A percentile compares a stretch with the other conserved stretches of the same genome.
phyloP scores from a whole-genome alignment of 1,140 invertebrate genomes.

The Leptinotarsa undecemlineata region DNA sequence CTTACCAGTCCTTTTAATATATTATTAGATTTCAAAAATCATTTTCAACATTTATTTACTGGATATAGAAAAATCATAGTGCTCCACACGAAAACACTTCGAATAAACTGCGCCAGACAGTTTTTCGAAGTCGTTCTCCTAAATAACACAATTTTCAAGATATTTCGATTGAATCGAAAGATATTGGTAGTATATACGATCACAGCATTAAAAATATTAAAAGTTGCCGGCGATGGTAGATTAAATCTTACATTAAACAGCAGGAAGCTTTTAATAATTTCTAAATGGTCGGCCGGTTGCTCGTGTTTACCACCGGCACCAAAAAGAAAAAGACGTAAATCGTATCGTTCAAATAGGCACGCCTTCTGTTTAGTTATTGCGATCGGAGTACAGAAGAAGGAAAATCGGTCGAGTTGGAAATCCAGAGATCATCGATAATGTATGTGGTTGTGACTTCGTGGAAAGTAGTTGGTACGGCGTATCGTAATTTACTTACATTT shows the following conservation, averaged over 20 bases:
- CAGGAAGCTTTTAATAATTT: slow-evolving; percentile 22
- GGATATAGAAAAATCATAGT: too few species aligned
- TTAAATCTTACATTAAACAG: slow-evolving; percentile 19
- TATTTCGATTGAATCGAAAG: slow-evolving; percentile 13
- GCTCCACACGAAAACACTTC: too few species aligned
- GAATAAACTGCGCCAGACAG: background rate
- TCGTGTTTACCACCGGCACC: slow-evolving; percentile 13
- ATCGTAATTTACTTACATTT: too few species aligned
- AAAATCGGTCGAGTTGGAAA: background rate
- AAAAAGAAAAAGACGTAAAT: background rate
- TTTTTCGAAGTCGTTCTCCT: background rate
- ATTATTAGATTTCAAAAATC: too few species aligned
- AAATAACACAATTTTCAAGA: slow-evolving; percentile 15
- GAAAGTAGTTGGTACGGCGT: too few species aligned
- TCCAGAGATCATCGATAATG: background rate
- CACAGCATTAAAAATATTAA: slow-evolving; percentile 22
- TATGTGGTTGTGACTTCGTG: background rate
- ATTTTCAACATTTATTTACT: too few species aligned
- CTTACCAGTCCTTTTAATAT: too few species aligned
- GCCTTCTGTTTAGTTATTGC: background rate
- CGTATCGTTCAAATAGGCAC: background rate
- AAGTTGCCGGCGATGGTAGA: slow-evolving; percentile 17
- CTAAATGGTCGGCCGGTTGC: slow-evolving; percentile 12
- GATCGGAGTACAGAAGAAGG: background rate
- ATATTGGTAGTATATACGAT: slow-evolving; percentile 1